phyloP scores from a whole-genome alignment of 2,888 invertebrate genomes.

The Amphimallon solstitiale region DNA sequence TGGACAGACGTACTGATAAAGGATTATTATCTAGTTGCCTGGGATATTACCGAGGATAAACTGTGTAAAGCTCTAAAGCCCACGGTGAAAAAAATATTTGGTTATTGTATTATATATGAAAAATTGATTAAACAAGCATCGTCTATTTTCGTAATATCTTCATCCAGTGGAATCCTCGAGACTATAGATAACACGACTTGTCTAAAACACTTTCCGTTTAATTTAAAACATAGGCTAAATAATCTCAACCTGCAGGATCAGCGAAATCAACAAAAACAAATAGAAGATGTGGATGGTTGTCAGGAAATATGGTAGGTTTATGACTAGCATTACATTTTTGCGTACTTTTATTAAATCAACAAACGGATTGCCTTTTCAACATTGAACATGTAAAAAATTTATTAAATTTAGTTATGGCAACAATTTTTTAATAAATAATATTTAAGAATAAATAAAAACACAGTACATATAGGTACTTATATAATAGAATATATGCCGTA shows the following conservation, averaged over 20 bases:
- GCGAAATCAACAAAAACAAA: neutral
- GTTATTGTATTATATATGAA: conserved; percentile 41
- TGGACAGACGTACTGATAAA: conserved; percentile 46
- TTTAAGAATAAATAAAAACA: too few relatives aligned
- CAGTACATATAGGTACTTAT: too few relatives aligned
- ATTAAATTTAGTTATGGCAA: too few relatives aligned
- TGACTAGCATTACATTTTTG: too few relatives aligned
- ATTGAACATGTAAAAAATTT: too few relatives aligned
- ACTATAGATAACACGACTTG: conserved; percentile 18
- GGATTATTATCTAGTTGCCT: conserved; percentile 53
- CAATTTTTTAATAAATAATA: too few relatives aligned
- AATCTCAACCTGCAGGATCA: neutral
- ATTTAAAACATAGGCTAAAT: conserved; percentile 16
- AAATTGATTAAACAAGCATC: conserved; percentile 44
- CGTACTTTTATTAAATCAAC: too few relatives aligned
- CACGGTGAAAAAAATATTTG: conserved; percentile 43
- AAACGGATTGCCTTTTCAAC: too few relatives aligned
- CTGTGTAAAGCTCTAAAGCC: conserved; percentile 50
- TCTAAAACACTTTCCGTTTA: conserved; percentile 29
- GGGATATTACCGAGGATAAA: conserved; percentile 51
- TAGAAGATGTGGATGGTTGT: conserved; percentile 6
- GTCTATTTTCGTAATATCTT: conserved; percentile 48
- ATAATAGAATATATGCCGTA: too few relatives aligned
- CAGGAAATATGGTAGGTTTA: conserved; percentile 19
- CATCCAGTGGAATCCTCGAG: conserved; percentile 43